phyloP scores from a whole-genome alignment of 2,888 invertebrate species.

The Orthonychiurus folsomi region DNA sequence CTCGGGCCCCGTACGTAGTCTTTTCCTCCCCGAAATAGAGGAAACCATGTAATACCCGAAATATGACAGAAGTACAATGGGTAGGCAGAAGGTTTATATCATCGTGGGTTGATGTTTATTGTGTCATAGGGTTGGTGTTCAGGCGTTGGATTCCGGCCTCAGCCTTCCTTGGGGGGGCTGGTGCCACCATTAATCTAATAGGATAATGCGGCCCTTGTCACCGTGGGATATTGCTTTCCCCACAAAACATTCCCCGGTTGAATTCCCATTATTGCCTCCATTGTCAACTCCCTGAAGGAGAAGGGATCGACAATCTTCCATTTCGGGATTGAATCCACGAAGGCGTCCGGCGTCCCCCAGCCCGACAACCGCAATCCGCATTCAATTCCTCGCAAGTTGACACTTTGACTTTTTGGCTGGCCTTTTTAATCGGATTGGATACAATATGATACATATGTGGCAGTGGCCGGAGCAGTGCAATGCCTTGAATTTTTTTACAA shows the following conservation, averaged over 20 bases:
- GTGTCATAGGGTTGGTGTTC: neutral
- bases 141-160: neutral
- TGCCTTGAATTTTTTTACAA: too few relatives aligned
- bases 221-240: slow-evolving; percentile 33
- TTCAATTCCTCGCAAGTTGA: too few relatives aligned
- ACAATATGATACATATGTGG: too few relatives aligned
- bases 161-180: slow-evolving; percentile 31
- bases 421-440: too few relatives aligned
- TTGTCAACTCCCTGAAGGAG: neutral
- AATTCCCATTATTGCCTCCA: neutral
- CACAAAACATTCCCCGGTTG: slow-evolving; percentile 21
- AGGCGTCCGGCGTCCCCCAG: too few relatives aligned
- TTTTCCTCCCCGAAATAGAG: neutral
- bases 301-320: neutral
- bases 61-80: slow-evolving; percentile 2
- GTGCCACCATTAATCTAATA: slow-evolving; percentile 39
- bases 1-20: neutral
- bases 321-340: too few relatives aligned
- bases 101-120: slow-evolving; percentile 4
- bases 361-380: too few relatives aligned
- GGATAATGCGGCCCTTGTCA: slow-evolving; percentile 30
- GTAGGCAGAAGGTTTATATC: neutral
- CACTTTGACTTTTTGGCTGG: too few relatives aligned
- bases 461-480: too few relatives aligned
- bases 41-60: slow-evolving; percentile 1